Evolutionary conservation across 37 sponge, comb jelly and placozoan species (phyloP).

Genomic region (Ephydatia muelleri): DNA sequence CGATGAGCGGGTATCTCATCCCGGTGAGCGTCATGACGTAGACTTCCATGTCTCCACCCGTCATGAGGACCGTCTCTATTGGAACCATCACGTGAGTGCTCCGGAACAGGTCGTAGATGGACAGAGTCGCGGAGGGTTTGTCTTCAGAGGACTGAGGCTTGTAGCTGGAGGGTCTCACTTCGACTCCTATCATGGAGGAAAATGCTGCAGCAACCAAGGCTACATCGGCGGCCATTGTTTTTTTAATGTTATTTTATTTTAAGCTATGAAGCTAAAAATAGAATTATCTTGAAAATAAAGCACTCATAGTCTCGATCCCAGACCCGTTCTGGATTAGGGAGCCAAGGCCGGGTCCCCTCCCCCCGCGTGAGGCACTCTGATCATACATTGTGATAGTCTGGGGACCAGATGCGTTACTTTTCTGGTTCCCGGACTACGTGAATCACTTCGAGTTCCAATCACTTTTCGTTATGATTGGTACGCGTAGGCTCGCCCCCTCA

Average conservation of each 20-base stretch:
- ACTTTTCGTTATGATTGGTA: too few relatives aligned
- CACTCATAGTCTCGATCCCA: too few relatives aligned
- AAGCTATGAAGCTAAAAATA: not conserved
- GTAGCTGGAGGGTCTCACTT: constrained; percentile 13
- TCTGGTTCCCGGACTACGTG: too few relatives aligned
- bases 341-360: too few relatives aligned
- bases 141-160: not conserved
- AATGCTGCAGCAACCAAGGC: constrained; percentile 27
- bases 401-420: too few relatives aligned
- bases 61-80: constrained; percentile 3
- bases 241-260: not conserved
- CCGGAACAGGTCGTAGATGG: constrained; percentile 29
- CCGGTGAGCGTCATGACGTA: constrained; percentile 43
- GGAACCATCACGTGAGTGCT: constrained; percentile 22
- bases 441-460: too few relatives aligned
- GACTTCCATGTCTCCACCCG: constrained; percentile 23
- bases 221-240: not conserved
- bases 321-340: too few relatives aligned
- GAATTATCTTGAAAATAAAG: too few relatives aligned
- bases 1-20: not conserved
- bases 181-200: constrained; percentile 42
- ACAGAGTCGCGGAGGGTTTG: not conserved
- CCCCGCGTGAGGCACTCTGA: too few relatives aligned
- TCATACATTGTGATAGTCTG: too few relatives aligned
- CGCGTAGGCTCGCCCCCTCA: too few relatives aligned